phyloP scores from a whole-genome alignment of 2,113 vertebrate genomes.

The Platichthys stellatus region DNA sequence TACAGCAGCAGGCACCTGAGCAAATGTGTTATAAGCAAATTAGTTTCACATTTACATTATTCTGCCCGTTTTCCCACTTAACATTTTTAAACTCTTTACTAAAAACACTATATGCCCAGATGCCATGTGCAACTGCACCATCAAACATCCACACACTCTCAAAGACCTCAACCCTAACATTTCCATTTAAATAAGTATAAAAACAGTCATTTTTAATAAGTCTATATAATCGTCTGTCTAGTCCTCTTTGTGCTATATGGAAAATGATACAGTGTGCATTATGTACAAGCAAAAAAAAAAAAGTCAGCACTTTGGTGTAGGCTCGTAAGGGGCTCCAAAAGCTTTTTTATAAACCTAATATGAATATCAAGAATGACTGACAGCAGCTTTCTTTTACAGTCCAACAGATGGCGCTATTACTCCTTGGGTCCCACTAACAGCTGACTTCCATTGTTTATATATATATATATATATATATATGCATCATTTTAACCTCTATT shows the following conservation, averaged over 20 bases:
- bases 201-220: conserved; percentile 28
- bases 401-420: conserved; percentile 26
- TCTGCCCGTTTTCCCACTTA: too few species aligned
- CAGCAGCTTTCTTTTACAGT: conserved; percentile 3
- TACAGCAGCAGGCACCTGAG: not conserved
- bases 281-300: conserved; percentile 66
- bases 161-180: conserved; percentile 28
- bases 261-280: conserved; percentile 57
- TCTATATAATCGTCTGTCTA: conserved; percentile 13
- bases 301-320: conserved; percentile 72
- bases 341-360: conserved; percentile 17
- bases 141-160: conserved; percentile 41
- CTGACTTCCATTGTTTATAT: not conserved
- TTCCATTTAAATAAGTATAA: conserved; percentile 56
- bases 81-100: not conserved
- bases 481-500: not conserved
- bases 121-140: conserved; percentile 6
- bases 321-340: conserved; percentile 37
- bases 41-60: not conserved
- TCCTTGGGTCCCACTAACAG: conserved; percentile 10
- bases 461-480: too few species aligned
- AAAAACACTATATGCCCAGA: conserved; percentile 1
- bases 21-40: not conserved
- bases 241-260: conserved; percentile 44
- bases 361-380: conserved; percentile 3